Percentiles rank a stretch among this genome's conserved stretches.
These are phyloP conservation scores for Odontamblyopus rebecca DNA, from an alignment of 2,797 vertebrate genomes.

Conservation along the genomic window DNA sequence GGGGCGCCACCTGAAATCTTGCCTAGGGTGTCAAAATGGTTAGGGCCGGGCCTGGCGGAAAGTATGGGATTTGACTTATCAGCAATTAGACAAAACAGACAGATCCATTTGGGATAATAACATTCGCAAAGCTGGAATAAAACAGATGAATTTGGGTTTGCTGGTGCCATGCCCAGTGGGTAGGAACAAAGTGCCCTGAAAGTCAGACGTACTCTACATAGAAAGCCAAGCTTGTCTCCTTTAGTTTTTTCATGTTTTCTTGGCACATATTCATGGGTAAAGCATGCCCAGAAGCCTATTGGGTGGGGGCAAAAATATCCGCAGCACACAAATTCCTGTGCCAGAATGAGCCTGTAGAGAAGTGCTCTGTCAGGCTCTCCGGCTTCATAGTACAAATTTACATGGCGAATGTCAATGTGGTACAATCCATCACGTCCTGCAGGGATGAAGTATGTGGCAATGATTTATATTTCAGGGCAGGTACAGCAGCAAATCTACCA, in stretches of 20 bases:
- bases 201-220: conserved; percentile 17
- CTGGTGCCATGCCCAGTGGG: conserved; percentile 9
- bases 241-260: conserved; percentile 41
- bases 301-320: conserved; percentile 49
- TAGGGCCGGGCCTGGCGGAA: too few relatives aligned
- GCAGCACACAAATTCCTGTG: conserved; percentile 45
- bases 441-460: conserved; percentile 39
- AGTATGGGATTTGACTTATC: background rate
- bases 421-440: conserved; percentile 50
- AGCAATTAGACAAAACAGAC: background rate
- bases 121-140: conserved; percentile 27
- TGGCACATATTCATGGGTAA: conserved; percentile 45
- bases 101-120: conserved; percentile 16
- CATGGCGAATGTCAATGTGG: conserved; percentile 42
- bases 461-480: conserved; percentile 48
- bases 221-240: conserved; percentile 51
- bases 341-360: conserved; percentile 32
- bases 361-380: conserved; percentile 28
- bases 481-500: conserved; percentile 39
- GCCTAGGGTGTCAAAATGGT: too few relatives aligned
- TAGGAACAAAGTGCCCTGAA: conserved; percentile 27
- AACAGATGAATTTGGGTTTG: conserved; percentile 25
- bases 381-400: conserved; percentile 40
- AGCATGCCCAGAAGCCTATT: conserved; percentile 37
- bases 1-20: too few relatives aligned